Conservation (phyloP, 2,797 vertebrate genomes). For the Gila robusta region DNA sequence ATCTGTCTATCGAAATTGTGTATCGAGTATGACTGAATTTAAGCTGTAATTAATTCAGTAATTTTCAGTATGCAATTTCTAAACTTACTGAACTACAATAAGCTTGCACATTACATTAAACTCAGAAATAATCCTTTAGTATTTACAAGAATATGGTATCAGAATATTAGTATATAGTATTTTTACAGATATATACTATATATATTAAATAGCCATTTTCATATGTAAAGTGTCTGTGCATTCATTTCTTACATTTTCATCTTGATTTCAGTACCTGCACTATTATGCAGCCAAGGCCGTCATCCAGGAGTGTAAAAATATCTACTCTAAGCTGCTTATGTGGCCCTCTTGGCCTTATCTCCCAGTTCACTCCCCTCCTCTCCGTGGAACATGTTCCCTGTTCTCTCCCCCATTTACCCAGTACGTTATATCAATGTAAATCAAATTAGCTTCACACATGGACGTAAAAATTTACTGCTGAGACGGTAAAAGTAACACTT, state of each 20-base stretch:
- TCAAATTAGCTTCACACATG: constrained; percentile 12
- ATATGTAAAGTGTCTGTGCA: background rate
- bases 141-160: background rate
- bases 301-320: constrained; percentile 59
- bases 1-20: no score
- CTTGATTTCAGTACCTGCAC: constrained; percentile 45
- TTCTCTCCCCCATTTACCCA: constrained; percentile 4
- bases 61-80: background rate
- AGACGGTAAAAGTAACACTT: constrained; percentile 4
- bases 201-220: background rate
- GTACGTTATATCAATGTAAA: constrained; percentile 2
- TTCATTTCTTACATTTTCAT: constrained; percentile 21
- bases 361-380: constrained; percentile 8
- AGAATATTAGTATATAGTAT: background rate
- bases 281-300: constrained; percentile 37
- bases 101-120: background rate
- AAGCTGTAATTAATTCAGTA: no score
- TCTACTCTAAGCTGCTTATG: constrained; percentile 65
- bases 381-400: background rate
- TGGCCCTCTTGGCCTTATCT: constrained; percentile 30
- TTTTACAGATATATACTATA: background rate
- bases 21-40: no score
- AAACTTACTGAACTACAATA: background rate
- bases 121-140: background rate
- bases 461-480: background rate